Evolutionary conservation across 2,888 invertebrate species (phyloP).

Genomic region (Oasisia sp.): DNA sequence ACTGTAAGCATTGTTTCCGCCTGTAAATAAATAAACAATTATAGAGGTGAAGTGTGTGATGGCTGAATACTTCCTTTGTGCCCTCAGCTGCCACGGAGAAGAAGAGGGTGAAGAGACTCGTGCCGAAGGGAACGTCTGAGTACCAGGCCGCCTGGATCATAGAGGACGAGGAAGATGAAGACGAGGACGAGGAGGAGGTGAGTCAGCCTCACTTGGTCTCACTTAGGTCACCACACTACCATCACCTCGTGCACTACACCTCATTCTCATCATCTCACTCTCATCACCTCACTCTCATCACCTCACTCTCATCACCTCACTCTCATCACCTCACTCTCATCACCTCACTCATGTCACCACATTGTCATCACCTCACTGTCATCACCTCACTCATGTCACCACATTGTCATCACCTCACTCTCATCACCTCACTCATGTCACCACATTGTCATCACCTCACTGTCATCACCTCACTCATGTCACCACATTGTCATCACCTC

Average conservation of each 20-base stretch:
- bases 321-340: background rate
- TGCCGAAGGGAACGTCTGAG: conserved; percentile 95
- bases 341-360: no score
- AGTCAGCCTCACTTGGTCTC: background rate
- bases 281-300: no score
- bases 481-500: no score
- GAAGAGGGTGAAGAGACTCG: conserved; percentile 75
- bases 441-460: no score
- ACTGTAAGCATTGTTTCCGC: no score
- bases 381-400: background rate
- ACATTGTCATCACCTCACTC: background rate
- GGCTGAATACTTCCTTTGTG: background rate
- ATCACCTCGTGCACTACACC: background rate
- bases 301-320: background rate
- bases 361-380: no score
- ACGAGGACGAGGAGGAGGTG: conserved; percentile 53
- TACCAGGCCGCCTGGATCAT: conserved; percentile 89
- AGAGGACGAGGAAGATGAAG: conserved; percentile 63
- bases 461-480: no score
- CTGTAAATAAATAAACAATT: no score
- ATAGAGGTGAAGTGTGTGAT: no score
- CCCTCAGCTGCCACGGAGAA: conserved; percentile 9
- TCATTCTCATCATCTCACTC: no score
- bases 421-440: background rate
- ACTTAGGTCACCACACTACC: background rate